Percentiles rank a stretch among this genome's conserved stretches.
Evolutionary conservation across 2,888 invertebrate species (phyloP).

Genomic region (Antheraea assamensis): DNA sequence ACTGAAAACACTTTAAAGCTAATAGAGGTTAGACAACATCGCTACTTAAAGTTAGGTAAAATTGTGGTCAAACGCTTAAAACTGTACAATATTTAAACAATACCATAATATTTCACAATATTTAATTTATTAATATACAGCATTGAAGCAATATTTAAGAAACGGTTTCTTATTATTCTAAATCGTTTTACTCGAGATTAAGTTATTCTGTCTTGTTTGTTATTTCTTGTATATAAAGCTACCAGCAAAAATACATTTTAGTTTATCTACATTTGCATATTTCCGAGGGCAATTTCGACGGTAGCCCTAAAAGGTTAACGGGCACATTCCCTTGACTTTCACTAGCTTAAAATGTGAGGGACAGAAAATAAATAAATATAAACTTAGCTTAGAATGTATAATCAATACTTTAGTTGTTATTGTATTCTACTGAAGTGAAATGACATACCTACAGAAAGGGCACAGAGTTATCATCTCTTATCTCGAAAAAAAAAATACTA

Average conservation of each 20-base stretch:
- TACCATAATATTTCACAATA: too few species aligned
- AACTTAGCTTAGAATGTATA: neutral
- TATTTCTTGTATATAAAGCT: constrained; percentile 13
- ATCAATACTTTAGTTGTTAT: neutral
- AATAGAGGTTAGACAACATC: too few species aligned
- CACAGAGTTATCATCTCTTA: too few species aligned
- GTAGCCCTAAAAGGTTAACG: constrained; percentile 53
- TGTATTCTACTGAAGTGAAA: neutral
- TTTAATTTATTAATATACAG: too few species aligned
- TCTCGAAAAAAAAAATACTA: too few species aligned
- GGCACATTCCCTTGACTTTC: constrained; percentile 62
- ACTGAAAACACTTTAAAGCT: too few species aligned
- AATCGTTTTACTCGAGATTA: neutral
- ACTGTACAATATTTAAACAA: too few species aligned
- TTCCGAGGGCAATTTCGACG: constrained; percentile 47
- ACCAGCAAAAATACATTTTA: constrained; percentile 35
- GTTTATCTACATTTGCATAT: constrained; percentile 60
- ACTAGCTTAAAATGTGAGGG: constrained; percentile 44
- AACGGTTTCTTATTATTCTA: too few species aligned
- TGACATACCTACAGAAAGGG: too few species aligned
- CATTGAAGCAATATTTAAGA: too few species aligned
- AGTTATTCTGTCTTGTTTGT: neutral
- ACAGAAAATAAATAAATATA: constrained; percentile 38
- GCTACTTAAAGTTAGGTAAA: too few species aligned
- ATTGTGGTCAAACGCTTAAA: too few species aligned